A percentile compares a stretch with the other conserved stretches of the same genome.
These are phyloP conservation scores for Ptychobarbus kaznakovi DNA, from an alignment of 2,797 vertebrate genomes.

Conservation along the genomic window DNA sequence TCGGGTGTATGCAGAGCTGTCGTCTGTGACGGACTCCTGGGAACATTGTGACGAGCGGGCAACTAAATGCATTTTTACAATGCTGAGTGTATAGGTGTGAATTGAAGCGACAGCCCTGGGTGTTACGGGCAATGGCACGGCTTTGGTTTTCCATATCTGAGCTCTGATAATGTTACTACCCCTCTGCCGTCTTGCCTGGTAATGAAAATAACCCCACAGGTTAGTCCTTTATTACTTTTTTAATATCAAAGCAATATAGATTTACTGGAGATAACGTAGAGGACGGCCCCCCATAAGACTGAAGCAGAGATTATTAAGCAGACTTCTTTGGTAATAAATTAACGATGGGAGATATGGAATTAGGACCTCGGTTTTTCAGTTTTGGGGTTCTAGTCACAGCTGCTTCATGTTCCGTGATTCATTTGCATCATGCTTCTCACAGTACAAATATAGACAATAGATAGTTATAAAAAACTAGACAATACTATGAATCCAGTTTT, in stretches of 20 bases:
- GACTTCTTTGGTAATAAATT: conserved; percentile 56
- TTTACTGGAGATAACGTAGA: conserved; percentile 51
- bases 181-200: conserved; percentile 43
- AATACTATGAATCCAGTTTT: background rate
- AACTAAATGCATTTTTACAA: conserved; percentile 1
- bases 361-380: conserved; percentile 26
- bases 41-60: background rate
- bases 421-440: background rate
- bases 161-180: conserved; percentile 52
- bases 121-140: conserved; percentile 26
- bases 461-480: background rate
- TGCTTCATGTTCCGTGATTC: background rate
- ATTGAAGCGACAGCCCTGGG: background rate
- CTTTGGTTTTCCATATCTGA: conserved; percentile 43
- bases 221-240: conserved; percentile 66
- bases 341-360: conserved; percentile 52
- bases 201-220: conserved; percentile 63
- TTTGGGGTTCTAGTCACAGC: conserved; percentile 24
- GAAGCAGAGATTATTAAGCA: conserved; percentile 35
- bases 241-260: conserved; percentile 64
- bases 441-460: background rate
- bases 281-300: conserved; percentile 32
- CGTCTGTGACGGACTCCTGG: background rate
- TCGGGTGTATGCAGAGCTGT: background rate
- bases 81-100: background rate